phyloP scores from a whole-genome alignment of 2,113 vertebrate species.

The Phrynocephalus versicolor region DNA sequence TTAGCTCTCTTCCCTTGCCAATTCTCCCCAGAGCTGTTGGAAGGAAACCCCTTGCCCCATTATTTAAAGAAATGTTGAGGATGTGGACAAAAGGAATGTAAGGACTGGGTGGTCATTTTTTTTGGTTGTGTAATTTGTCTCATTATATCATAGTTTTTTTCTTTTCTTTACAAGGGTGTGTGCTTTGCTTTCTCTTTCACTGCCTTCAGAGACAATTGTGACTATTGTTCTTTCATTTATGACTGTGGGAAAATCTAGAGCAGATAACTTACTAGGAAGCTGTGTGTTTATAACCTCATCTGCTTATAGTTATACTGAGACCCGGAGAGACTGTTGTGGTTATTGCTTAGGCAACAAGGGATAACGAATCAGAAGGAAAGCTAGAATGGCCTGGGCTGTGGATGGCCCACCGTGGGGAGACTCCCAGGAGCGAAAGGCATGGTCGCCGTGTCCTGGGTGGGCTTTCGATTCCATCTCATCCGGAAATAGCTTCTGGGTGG shows the following conservation, averaged over 20 bases:
- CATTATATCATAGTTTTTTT: neutral
- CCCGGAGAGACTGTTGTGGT: no score
- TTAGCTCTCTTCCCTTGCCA: no score
- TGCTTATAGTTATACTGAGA: neutral
- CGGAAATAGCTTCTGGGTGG: neutral
- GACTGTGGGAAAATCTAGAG: neutral
- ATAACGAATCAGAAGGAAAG: neutral
- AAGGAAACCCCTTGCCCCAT: no score
- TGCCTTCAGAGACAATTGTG: neutral
- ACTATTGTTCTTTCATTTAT: neutral
- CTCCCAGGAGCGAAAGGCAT: neutral
- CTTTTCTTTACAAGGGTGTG: neutral
- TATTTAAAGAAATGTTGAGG: no score
- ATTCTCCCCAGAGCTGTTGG: no score
- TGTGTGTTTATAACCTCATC: neutral
- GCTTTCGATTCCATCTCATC: neutral
- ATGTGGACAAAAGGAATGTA: no score
- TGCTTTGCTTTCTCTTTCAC: neutral
- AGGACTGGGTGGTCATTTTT: no score
- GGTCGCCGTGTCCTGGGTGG: neutral
- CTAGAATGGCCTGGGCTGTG: no score
- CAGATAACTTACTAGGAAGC: neutral
- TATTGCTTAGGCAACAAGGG: neutral
- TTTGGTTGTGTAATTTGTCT: neutral
- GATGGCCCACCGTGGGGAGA: neutral